These are phyloP conservation scores for Lasiurus cinereus DNA, from an alignment of 2,113 vertebrate species.

Conservation along the genomic window DNA sequence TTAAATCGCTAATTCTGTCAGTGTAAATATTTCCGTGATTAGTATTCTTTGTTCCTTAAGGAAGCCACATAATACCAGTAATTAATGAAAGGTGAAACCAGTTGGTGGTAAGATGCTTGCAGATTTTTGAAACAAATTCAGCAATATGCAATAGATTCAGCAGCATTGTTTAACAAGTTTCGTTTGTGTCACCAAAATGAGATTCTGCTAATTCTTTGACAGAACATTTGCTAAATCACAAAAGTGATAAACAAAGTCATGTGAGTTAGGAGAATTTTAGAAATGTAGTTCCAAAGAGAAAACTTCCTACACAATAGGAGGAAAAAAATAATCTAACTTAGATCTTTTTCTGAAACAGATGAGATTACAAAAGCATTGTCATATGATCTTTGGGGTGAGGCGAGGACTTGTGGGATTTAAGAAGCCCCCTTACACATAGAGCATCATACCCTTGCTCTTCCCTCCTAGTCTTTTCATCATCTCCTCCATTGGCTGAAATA, in stretches of 20 bases:
- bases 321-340: background rate
- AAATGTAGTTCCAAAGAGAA: constrained; percentile 17
- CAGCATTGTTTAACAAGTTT: background rate
- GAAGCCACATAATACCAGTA: background rate
- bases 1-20: constrained; percentile 15
- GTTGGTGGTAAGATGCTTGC: background rate
- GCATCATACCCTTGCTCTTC: accelerated
- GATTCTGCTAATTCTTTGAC: background rate
- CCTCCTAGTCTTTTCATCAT: background rate
- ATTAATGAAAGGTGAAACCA: background rate
- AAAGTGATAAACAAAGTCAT: background rate
- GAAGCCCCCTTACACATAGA: background rate
- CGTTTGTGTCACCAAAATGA: background rate
- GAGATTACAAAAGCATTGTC: background rate
- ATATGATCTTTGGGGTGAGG: background rate
- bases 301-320: background rate
- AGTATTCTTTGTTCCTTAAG: constrained; percentile 14
- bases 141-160: background rate
- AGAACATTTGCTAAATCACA: background rate
- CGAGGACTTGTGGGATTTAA: background rate
- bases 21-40: background rate
- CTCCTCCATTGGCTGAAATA: background rate
- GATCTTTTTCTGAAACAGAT: background rate
- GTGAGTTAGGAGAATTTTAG: background rate
- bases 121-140: constrained; percentile 38